A percentile compares a stretch with the other conserved stretches of the same genome.
These are phyloP conservation scores for Physeter macrocephalus DNA, from an alignment of 2,113 vertebrate genomes.

Conservation along the genomic window DNA sequence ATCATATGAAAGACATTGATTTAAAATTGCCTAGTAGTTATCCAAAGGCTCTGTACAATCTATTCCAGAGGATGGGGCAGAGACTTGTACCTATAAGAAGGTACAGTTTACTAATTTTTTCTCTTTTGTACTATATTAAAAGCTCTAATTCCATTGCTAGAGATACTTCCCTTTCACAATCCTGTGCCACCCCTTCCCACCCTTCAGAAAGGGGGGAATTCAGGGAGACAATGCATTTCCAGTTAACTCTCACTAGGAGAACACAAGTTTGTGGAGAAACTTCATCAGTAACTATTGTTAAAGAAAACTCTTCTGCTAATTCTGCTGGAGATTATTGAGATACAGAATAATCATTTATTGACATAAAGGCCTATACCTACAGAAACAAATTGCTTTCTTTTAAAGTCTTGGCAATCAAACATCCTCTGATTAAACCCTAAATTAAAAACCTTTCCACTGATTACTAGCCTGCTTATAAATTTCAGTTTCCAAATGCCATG, in stretches of 20 bases:
- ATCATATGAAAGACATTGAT: not conserved
- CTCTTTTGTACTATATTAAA: not conserved
- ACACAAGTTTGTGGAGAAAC: not conserved
- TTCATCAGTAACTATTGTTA: not conserved
- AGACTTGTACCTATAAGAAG: not conserved
- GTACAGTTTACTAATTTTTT: not conserved
- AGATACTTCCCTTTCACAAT: not conserved
- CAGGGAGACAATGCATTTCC: not conserved
- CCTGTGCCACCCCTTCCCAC: not conserved
- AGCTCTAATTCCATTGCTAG: not conserved
- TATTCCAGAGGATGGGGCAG: not conserved
- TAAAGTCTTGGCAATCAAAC: not conserved
- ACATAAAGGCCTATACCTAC: not conserved
- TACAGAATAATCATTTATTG: not conserved
- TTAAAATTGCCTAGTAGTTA: not conserved
- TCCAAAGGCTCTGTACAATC: not conserved
- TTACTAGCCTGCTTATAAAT: not conserved
- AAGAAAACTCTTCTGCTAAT: not conserved
- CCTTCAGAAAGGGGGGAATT: not conserved
- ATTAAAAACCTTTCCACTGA: not conserved
- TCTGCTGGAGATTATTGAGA: not conserved
- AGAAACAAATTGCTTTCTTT: not conserved
- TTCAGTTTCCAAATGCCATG: slow-evolving; percentile 7
- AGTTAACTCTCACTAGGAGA: not conserved
- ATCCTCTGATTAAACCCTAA: not conserved